Conservation (phyloP, 1,140 invertebrate genomes). For the Sycophila sp. region DNA sequence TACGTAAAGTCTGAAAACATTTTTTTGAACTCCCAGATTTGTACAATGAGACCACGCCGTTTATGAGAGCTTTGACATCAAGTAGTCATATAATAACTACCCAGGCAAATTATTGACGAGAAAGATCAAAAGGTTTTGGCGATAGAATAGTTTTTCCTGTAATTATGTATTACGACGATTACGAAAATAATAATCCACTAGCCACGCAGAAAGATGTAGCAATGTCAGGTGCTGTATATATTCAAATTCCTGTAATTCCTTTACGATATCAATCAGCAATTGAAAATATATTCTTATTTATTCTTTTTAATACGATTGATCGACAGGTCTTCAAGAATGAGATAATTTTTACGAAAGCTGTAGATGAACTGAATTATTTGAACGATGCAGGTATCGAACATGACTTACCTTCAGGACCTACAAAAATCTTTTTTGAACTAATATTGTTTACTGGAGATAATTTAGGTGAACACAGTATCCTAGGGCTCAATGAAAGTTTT, state of each 20-base stretch:
- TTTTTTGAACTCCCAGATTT: constrained; percentile 19
- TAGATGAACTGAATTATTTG: background rate
- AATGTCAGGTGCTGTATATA: background rate
- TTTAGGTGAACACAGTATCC: constrained; percentile 16
- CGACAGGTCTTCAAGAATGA: constrained; percentile 1
- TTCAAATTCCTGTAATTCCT: background rate
- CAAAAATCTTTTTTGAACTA: background rate
- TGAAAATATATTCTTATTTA: constrained; percentile 15
- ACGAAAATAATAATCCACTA: constrained; percentile 18
- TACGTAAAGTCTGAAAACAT: background rate
- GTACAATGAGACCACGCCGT: background rate
- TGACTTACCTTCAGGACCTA: background rate
- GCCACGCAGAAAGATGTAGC: constrained; percentile 2
- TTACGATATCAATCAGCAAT: background rate
- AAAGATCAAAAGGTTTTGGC: background rate
- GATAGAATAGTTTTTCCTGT: constrained; percentile 13
- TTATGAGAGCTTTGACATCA: background rate
- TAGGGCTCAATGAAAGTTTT: constrained; percentile 40
- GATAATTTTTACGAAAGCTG: background rate
- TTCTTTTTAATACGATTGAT: background rate
- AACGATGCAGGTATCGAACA: background rate
- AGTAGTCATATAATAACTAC: background rate
- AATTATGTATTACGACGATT: constrained; percentile 4
- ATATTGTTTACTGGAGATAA: background rate
- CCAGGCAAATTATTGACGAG: constrained; percentile 4